Percentiles rank a stretch among this genome's conserved stretches.
phyloP scores from a whole-genome alignment of 2,113 vertebrate genomes.

The Pundamilia nyererei region DNA sequence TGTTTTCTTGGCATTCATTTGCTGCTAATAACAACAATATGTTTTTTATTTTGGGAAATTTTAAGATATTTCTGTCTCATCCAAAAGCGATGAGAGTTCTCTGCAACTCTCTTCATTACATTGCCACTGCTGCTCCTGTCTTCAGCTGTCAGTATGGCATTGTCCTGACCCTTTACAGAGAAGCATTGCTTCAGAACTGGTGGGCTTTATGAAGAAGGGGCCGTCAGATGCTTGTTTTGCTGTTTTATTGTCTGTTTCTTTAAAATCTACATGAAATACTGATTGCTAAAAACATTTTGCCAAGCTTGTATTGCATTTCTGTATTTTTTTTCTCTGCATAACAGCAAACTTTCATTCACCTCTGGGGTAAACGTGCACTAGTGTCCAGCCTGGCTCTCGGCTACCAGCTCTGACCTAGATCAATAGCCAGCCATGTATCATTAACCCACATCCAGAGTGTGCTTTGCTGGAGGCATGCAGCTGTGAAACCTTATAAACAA shows the following conservation, averaged over 20 bases:
- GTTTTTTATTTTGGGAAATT: neutral
- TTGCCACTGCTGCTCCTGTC: neutral
- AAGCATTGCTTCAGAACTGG: neutral
- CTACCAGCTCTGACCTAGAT: conserved; percentile 24
- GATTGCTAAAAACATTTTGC: neutral
- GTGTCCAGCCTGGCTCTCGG: neutral
- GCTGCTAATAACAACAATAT: neutral
- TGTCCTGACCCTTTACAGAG: neutral
- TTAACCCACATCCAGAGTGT: conserved; percentile 39
- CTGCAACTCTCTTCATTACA: neutral
- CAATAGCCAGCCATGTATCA: conserved; percentile 36
- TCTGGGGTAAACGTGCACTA: neutral
- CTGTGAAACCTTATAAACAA: neutral
- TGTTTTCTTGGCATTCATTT: neutral
- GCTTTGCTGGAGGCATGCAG: neutral
- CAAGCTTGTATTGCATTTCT: neutral
- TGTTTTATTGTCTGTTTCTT: neutral
- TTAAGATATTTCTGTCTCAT: neutral
- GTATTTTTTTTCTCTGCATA: neutral
- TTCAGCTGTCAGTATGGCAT: neutral
- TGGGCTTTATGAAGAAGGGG: neutral
- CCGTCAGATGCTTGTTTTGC: neutral
- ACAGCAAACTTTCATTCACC: neutral
- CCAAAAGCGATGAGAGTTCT: neutral
- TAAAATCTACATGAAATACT: neutral